Base-by-base conservation (phyloP, 64 coral and sea anemone species). In the Orbicella faveolata region DNA sequence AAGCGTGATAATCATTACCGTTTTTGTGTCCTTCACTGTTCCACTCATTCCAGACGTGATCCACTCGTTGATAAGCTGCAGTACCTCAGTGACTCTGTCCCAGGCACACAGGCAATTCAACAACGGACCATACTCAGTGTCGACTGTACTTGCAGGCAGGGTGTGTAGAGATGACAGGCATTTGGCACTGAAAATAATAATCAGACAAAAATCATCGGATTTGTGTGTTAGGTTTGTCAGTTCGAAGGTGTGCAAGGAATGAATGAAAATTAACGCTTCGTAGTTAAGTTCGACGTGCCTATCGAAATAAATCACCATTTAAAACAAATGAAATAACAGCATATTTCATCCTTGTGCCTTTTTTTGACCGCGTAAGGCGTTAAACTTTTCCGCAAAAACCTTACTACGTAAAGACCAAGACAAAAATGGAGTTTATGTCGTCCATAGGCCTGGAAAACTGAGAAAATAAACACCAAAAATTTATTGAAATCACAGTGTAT, bases 81-180 rank as follows among this genome's bases (percentile, higher is more conserved):
- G 88, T n/a, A 99, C 91, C 23, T 95, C 88, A 36, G 36, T 36
- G 23, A 51, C 77, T 89, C 73, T 88, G 51, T 72, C 94, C 96
- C 96, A 99, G 23, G 94, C 90, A 63, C 89, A 84, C 63, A 98
- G 34, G 67, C 96, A 93, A 84, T 98, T 92, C 8, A 98, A 6
- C 61, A 95, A 59, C 25, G 96, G 96, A n/a, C 96, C 96, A 75
- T 93, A 99, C 70, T 93, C 91, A 18, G 90, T 53, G 80, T 72
- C 34, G 0, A 75, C 70, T 55, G 75, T 57, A 88, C 83, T 84
- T 13, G 90, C 96, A 78, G 75, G 79, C 41, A 94, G 55, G 59
- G 87, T 93, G 11, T 86, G 83, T 36, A 99, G 62, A 36, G 94
- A 85, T 34, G 80, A 83, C 69, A 96, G 63, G 41, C 88, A 99